These are phyloP conservation scores for Ctena decussata DNA, from an alignment of 2,888 invertebrate species.

Conservation along the genomic window DNA sequence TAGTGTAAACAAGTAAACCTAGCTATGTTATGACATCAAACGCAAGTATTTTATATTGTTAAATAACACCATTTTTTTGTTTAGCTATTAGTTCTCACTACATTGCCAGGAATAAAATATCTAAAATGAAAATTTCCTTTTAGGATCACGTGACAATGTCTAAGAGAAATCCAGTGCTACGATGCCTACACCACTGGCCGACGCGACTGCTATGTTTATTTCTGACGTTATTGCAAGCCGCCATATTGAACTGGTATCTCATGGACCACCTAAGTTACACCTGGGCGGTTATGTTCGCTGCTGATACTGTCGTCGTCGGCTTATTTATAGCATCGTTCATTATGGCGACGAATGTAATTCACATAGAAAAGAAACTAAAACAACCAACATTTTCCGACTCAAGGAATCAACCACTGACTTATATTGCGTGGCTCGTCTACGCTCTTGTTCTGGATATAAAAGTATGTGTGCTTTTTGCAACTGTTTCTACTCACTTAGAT, in stretches of 20 bases:
- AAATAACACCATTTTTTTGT: too few relatives aligned
- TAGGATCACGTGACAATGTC: too few relatives aligned
- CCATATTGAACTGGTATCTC: slow-evolving; percentile 87
- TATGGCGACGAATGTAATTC: slow-evolving; percentile 34
- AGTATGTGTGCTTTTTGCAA: slow-evolving; percentile 88
- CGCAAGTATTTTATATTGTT: too few relatives aligned
- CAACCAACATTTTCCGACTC: slow-evolving; percentile 3
- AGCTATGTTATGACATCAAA: too few relatives aligned
- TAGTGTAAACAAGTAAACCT: too few relatives aligned
- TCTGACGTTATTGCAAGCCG: slow-evolving; percentile 85
- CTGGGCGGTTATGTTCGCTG: slow-evolving; percentile 87
- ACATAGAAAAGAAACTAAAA: slow-evolving; percentile 27
- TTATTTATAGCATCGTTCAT: slow-evolving; percentile 81
- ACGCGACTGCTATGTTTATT: slow-evolving; percentile 68
- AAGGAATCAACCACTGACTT: slow-evolving; percentile 83
- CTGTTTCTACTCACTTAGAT: slow-evolving; percentile 78
- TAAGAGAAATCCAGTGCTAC: slow-evolving; percentile 23
- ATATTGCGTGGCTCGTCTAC: slow-evolving; percentile 89
- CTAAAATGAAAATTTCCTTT: too few relatives aligned
- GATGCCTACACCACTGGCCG: slow-evolving; percentile 66
- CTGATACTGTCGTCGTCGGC: slow-evolving; percentile 86
- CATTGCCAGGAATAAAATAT: too few relatives aligned
- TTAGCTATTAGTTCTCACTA: too few relatives aligned
- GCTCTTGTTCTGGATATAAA: slow-evolving; percentile 88
- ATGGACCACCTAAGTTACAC: slow-evolving; percentile 82